Percentiles rank a stretch among this genome's conserved stretches.
These are phyloP conservation scores for Bos javanicus DNA, from an alignment of 2,113 vertebrate genomes.

Conservation along the genomic window DNA sequence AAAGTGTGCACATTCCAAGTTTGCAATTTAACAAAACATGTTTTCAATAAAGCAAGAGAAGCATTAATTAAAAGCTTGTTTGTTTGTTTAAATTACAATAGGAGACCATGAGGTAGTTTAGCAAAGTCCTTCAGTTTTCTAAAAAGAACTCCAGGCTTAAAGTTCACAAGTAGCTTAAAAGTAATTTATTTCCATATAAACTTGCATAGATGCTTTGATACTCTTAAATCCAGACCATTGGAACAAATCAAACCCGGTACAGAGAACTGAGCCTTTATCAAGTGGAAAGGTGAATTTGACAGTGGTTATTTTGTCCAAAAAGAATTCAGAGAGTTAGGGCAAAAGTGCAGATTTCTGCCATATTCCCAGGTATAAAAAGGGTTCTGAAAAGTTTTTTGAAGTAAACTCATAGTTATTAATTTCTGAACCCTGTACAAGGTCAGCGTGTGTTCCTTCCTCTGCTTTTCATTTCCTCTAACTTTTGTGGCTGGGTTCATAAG, in stretches of 20 bases:
- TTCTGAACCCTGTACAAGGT: neutral
- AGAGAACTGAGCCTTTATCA: neutral
- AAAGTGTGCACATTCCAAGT: neutral
- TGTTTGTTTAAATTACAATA: slow-evolving; percentile 24
- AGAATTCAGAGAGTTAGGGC: neutral
- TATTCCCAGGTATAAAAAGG: neutral
- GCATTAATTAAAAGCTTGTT: slow-evolving; percentile 15
- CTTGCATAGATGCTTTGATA: neutral
- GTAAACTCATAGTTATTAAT: neutral
- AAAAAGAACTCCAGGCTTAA: neutral
- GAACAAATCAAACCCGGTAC: neutral
- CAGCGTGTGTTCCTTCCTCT: neutral
- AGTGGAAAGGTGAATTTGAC: neutral
- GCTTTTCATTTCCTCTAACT: neutral
- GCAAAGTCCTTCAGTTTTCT: neutral
- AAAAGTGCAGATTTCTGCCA: neutral
- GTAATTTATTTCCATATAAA: neutral
- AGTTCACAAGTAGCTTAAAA: neutral
- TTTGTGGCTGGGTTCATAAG: neutral
- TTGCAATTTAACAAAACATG: neutral
- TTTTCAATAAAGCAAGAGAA: slow-evolving; percentile 42
- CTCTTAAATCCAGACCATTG: neutral
- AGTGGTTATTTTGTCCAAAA: neutral
- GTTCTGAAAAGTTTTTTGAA: neutral
- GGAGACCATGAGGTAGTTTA: neutral